A percentile compares a stretch with the other conserved stretches of the same genome.
Evolutionary conservation across 2,888 invertebrate species (phyloP).

Genomic region (Eudemis profundana): DNA sequence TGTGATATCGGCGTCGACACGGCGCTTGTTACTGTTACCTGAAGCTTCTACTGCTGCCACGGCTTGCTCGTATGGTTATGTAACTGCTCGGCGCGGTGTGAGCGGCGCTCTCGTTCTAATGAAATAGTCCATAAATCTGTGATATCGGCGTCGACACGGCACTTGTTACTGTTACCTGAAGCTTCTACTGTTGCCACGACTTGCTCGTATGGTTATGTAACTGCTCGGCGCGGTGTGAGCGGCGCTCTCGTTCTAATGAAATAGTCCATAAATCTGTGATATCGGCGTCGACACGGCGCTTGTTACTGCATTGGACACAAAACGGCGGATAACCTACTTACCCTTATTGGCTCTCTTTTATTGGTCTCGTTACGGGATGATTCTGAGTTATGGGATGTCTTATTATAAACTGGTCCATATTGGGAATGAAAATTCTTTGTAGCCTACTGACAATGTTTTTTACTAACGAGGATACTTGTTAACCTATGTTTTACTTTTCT

Average conservation of each 20-base stretch:
- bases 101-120: slow-evolving; percentile 19
- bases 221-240: slow-evolving; percentile 3
- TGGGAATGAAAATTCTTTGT: not conserved
- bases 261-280: slow-evolving; percentile 38
- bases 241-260: slow-evolving; percentile 30
- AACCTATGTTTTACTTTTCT: not conserved
- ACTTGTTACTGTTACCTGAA: no score
- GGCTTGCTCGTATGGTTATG: no score
- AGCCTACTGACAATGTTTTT: not conserved
- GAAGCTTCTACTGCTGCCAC: no score
- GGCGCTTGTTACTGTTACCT: no score
- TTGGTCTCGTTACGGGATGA: slow-evolving; percentile 14
- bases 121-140: slow-evolving; percentile 36
- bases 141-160: slow-evolving; percentile 25
- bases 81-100: slow-evolving; percentile 1
- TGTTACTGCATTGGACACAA: slow-evolving; percentile 29
- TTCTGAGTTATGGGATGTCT: slow-evolving; percentile 26
- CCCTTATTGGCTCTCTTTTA: slow-evolving; percentile 35
- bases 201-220: no score
- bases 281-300: slow-evolving; percentile 30
- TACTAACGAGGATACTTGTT: not conserved
- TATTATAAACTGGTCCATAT: not conserved
- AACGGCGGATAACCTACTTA: slow-evolving; percentile 26
- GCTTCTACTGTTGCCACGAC: no score
- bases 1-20: slow-evolving; percentile 28